Evolutionary conservation across 2,888 invertebrate genomes (phyloP).

Genomic region (Pammene fasciana): DNA sequence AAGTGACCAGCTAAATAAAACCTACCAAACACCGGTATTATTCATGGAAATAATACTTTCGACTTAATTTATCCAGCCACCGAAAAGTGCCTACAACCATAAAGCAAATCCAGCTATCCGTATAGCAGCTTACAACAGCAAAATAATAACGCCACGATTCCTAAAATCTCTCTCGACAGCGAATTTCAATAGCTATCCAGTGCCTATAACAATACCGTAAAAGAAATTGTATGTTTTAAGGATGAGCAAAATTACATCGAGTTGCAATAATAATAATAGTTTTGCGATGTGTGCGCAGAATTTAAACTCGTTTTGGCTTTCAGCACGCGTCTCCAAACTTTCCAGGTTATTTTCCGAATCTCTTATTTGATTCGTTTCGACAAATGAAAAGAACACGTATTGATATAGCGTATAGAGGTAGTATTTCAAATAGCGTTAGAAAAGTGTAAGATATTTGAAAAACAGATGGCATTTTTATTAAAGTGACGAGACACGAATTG

Average conservation of each 20-base stretch:
- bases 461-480: slow-evolving; percentile 53
- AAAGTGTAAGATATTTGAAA: not conserved
- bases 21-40: too few species aligned
- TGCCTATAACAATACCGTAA: slow-evolving; percentile 60
- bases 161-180: not conserved
- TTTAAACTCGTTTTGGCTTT: slow-evolving; percentile 59
- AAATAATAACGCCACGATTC: slow-evolving; percentile 1
- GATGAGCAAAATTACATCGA: slow-evolving; percentile 69
- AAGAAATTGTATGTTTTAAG: slow-evolving; percentile 54
- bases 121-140: not conserved
- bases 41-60: too few species aligned
- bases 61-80: too few species aligned
- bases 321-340: slow-evolving; percentile 34
- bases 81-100: not conserved
- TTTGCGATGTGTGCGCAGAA: slow-evolving; percentile 66
- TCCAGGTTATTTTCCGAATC: slow-evolving; percentile 2
- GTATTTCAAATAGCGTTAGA: not conserved
- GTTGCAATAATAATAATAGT: slow-evolving; percentile 68
- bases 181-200: slow-evolving; percentile 54
- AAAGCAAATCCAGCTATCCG: not conserved
- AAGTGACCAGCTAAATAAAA: too few species aligned
- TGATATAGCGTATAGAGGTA: not conserved
- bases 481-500: slow-evolving; percentile 47
- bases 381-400: not conserved
- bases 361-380: not conserved